Percentiles rank a stretch among this genome's conserved stretches.
Conservation (phyloP, 2,113 vertebrate species). For the Myotis brandtii region DNA sequence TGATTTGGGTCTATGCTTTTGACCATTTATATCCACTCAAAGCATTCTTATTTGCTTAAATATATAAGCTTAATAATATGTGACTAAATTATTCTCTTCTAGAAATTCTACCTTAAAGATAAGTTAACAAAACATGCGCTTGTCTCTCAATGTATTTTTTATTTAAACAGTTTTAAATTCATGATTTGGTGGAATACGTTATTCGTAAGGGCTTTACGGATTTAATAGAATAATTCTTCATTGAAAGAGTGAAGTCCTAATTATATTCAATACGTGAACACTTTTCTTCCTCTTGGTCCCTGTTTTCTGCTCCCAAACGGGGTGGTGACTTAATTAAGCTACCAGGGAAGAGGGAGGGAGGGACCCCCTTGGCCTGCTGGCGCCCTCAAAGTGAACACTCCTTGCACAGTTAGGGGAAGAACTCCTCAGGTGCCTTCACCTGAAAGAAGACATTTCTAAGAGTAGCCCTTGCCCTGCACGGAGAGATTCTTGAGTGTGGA, state of each 20-base stretch:
- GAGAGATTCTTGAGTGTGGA: neutral
- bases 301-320: neutral
- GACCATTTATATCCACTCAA: slow-evolving; percentile 36
- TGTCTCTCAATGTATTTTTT: neutral
- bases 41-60: slow-evolving; percentile 43
- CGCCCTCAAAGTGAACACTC: neutral
- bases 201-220: neutral
- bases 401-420: neutral
- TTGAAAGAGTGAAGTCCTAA: neutral
- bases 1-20: neutral
- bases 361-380: neutral
- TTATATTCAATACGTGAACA: neutral
- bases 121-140: neutral
- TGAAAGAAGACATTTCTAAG: neutral
- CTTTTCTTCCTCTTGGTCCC: neutral
- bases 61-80: neutral
- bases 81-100: neutral
- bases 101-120: neutral
- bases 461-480: neutral
- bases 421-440: neutral
- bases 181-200: neutral
- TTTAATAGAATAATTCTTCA: neutral
- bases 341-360: neutral
- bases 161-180: slow-evolving; percentile 40
- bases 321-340: neutral